Conservation (phyloP, 2,113 vertebrate genomes). For the Puffinus mauretanicus region DNA sequence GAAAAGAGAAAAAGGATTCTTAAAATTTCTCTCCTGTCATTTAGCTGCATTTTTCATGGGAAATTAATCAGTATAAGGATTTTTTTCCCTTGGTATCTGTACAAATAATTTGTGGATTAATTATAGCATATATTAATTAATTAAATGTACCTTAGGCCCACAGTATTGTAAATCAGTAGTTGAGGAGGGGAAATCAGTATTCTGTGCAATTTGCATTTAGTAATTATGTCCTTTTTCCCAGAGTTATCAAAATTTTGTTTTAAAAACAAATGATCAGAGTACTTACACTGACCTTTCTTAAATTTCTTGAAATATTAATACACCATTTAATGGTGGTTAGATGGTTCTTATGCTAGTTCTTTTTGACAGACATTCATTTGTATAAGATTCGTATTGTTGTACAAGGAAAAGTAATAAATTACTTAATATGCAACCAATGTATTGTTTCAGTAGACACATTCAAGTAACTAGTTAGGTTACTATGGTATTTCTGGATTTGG, state of each 20-base stretch:
- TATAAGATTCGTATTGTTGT: neutral
- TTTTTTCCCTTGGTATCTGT: neutral
- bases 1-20: neutral
- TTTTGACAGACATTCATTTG: neutral
- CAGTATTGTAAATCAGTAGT: constrained; percentile 25
- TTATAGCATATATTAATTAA: constrained; percentile 25
- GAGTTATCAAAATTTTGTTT: neutral
- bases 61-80: neutral
- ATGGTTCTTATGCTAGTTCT: neutral
- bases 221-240: constrained; percentile 21
- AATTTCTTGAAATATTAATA: neutral
- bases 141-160: neutral
- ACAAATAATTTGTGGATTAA: constrained; percentile 43
- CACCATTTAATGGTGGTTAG: neutral
- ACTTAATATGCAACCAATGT: neutral
- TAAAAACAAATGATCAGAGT: neutral
- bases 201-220: constrained; percentile 19
- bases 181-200: neutral
- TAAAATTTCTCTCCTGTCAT: neutral
- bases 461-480: neutral
- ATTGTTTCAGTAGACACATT: neutral
- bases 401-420: constrained; percentile 1
- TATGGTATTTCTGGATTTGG: neutral
- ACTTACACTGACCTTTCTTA: neutral
- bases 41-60: neutral